Evolutionary conservation across 92 coral and sea anemone species (phyloP), one percentile per base, ranked within the genome.

Genomic region (Chrysogorgia sp.): DNA sequence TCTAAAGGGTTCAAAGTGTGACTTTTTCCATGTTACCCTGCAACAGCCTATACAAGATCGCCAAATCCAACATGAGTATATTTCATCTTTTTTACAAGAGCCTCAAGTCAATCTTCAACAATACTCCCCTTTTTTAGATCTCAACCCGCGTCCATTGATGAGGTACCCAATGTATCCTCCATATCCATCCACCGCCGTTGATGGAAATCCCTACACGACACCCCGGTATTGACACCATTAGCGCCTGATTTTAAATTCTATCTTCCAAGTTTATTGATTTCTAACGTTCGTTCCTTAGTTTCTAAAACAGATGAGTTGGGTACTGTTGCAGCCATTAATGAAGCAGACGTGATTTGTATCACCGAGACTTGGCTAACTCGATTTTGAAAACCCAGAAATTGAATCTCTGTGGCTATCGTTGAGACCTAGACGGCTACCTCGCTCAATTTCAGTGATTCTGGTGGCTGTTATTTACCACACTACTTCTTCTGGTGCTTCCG

Each of bases 401-500:
- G 70, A 63, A 21, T 63, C 70, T 10, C 25, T 63, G 41, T 63
- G 70, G 70, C 17, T 63, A 22, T 15, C 37, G 1, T 7, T 63
- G 2, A 31, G 70, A 7, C 70, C 43, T 15, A 29, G 2, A 10
- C 32, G 70, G 41, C 70, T 63, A 1, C 70, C 70, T 63, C 70
- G 70, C 19, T 17, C 47, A 3, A 10, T 63, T 29, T 63, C 70
- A 1, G 70, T 63, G 2, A 30, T 77, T 20, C 50, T 60, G 35
- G 31, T 77, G 24, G 82, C 71, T 12, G 82, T 77, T 33, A 77
- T 77, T 20, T 77, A 77, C 71, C 76, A 77, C 40, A 30, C 71
- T 30, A 61, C 75, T 4, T 77, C 82, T 10, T 61, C 55, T 30
- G 82, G 82, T 56, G 10, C 55, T 0, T 21, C 69, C 26, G 82